Conservation (phyloP, 2,888 invertebrate species). For the Lumbricus terrestris region DNA sequence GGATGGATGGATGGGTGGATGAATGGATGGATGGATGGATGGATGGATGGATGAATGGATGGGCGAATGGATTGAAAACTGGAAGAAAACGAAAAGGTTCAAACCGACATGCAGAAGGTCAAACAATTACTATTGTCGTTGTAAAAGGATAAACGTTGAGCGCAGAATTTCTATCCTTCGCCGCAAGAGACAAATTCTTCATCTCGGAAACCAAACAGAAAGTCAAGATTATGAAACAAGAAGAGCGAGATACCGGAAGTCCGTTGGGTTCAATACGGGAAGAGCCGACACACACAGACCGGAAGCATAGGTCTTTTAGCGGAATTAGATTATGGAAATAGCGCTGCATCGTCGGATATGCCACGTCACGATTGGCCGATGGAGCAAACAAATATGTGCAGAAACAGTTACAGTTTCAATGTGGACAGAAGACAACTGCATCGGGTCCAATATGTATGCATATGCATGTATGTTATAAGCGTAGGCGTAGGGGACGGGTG, state of each 20-base stretch:
- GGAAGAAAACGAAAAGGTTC: neutral
- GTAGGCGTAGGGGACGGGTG: neutral
- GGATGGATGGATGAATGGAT: neutral
- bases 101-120: neutral
- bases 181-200: neutral
- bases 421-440: neutral
- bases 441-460: neutral
- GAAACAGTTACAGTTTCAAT: neutral
- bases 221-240: neutral
- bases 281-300: slow-evolving; percentile 3
- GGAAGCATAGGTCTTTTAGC: slow-evolving; percentile 3
- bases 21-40: neutral
- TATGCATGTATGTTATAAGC: neutral
- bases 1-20: neutral
- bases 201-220: neutral
- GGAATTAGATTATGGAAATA: slow-evolving; percentile 16
- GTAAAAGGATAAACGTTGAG: neutral
- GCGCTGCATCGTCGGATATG: neutral
- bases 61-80: neutral
- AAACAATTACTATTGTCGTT: neutral
- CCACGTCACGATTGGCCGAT: neutral
- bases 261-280: neutral
- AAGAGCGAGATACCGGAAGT: neutral
- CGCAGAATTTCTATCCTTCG: neutral
- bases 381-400: slow-evolving; percentile 3